phyloP scores from a whole-genome alignment of 2,888 invertebrate genomes.

The Onchidella celtica region DNA sequence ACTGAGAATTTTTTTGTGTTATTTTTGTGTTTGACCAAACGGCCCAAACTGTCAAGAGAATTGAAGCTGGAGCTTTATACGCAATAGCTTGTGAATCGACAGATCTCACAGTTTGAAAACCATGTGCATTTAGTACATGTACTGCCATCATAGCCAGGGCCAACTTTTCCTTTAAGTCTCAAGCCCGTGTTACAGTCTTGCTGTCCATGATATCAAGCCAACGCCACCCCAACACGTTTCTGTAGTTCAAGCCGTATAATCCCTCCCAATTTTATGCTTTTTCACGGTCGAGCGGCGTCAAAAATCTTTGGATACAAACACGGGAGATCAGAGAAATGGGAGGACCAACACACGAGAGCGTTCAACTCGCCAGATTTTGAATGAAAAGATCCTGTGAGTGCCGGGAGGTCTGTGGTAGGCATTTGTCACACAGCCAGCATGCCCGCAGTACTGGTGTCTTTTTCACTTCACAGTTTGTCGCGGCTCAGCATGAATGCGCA shows the following conservation, averaged over 20 bases:
- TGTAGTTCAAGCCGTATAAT: not conserved
- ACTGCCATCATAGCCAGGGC: too few species aligned
- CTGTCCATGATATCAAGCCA: too few species aligned
- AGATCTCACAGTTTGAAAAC: too few species aligned
- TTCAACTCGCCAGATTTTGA: slow-evolving; percentile 24
- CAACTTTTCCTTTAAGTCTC: too few species aligned
- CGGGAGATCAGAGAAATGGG: not conserved
- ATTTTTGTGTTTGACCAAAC: too few species aligned
- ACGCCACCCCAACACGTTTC: not conserved
- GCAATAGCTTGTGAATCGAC: too few species aligned
- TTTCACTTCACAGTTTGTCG: not conserved
- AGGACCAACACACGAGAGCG: slow-evolving; percentile 20
- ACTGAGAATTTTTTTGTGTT: too few species aligned
- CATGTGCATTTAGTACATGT: too few species aligned
- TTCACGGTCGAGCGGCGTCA: not conserved
- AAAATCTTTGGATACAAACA: slow-evolving; percentile 1
- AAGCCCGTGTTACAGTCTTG: too few species aligned
- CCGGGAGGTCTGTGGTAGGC: slow-evolving; percentile 18
- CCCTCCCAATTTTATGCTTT: not conserved
- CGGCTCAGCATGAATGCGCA: not conserved
- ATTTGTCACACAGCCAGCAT: not conserved
- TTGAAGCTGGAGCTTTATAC: too few species aligned
- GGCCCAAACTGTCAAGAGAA: too few species aligned
- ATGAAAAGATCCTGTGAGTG: not conserved
- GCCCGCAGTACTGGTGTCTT: not conserved